Evolutionary conservation across 2,888 invertebrate genomes (phyloP).

Genomic region (Cartodere bifasciata): DNA sequence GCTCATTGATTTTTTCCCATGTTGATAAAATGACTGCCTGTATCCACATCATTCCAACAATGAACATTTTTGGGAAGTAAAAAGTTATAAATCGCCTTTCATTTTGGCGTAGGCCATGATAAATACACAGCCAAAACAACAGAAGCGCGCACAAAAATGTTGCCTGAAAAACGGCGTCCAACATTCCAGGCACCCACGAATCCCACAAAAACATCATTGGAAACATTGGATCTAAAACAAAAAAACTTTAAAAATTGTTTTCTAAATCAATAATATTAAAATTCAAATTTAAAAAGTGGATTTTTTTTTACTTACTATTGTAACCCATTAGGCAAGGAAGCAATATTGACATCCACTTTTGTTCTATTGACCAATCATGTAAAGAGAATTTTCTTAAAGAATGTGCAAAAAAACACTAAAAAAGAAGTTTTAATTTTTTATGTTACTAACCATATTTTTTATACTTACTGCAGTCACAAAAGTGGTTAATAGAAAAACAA

Average conservation of each 20-base stretch:
- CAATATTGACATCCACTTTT: constrained; percentile 87
- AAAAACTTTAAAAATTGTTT: constrained; percentile 9
- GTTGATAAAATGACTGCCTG: constrained; percentile 74
- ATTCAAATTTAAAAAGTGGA: not conserved
- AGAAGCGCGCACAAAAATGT: constrained; percentile 78
- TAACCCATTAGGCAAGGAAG: constrained; percentile 79
- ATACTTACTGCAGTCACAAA: constrained; percentile 75
- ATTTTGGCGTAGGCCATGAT: constrained; percentile 91
- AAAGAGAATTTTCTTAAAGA: constrained; percentile 75
- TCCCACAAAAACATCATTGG: constrained; percentile 81
- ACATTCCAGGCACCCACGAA: constrained; percentile 82
- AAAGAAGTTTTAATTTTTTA: constrained; percentile 18
- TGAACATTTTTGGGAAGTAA: constrained; percentile 78
- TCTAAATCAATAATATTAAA: not conserved
- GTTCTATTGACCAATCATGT: constrained; percentile 94
- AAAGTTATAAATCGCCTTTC: constrained; percentile 76
- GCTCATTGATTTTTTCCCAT: constrained; percentile 82
- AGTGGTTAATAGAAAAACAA: constrained; percentile 79
- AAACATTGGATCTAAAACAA: constrained; percentile 76
- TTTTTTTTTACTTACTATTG: constrained; percentile 57
- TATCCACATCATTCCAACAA: constrained; percentile 78
- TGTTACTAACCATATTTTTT: not conserved
- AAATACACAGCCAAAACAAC: constrained; percentile 90
- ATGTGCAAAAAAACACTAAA: constrained; percentile 89
- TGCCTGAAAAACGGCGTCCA: constrained; percentile 83